These are phyloP conservation scores for Drosophila murphyi DNA, from an alignment of 1,140 invertebrate species.

Conservation along the genomic window DNA sequence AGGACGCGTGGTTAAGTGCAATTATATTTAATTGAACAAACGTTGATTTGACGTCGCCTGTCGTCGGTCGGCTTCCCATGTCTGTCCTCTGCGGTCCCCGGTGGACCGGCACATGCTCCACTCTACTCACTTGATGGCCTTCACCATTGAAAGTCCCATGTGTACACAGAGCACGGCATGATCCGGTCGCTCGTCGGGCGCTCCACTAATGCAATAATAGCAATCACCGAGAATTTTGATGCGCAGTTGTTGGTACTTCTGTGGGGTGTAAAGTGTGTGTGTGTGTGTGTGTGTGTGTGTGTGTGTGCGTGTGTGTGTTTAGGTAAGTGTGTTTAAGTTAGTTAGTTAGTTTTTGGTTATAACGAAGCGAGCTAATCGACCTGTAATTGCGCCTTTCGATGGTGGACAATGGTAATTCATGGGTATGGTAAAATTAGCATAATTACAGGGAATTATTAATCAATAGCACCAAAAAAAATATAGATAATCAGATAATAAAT, in stretches of 20 bases:
- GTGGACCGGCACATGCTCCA: neutral
- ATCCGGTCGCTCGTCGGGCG: slow-evolving; percentile 93
- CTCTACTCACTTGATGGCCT: slow-evolving; percentile 94
- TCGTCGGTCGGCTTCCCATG: slow-evolving; percentile 20
- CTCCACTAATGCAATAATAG: slow-evolving; percentile 97
- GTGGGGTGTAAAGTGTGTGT: neutral
- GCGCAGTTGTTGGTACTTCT: slow-evolving; percentile 96
- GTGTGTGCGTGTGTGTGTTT: neutral
- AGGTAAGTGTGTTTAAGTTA: neutral
- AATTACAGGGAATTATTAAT: slow-evolving; percentile 1
- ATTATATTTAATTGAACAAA: slow-evolving; percentile 80
- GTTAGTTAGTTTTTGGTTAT: slow-evolving; percentile 14
- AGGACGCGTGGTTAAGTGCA: slow-evolving; percentile 70
- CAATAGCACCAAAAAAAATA: slow-evolving; percentile 7
- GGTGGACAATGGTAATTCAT: neutral
- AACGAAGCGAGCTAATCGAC: slow-evolving; percentile 39
- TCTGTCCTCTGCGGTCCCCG: neutral
- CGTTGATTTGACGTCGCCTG: slow-evolving; percentile 69
- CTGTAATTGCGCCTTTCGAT: neutral
- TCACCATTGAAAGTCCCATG: slow-evolving; percentile 98
- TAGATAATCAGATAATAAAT: neutral
- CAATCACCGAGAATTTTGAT: slow-evolving; percentile 98
- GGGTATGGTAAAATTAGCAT: neutral
- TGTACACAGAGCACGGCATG: slow-evolving; percentile 97
- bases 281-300: slow-evolving; percentile 3